These are phyloP conservation scores for Glaucopsyche alexis DNA, from an alignment of 2,888 invertebrate species.

Conservation along the genomic window DNA sequence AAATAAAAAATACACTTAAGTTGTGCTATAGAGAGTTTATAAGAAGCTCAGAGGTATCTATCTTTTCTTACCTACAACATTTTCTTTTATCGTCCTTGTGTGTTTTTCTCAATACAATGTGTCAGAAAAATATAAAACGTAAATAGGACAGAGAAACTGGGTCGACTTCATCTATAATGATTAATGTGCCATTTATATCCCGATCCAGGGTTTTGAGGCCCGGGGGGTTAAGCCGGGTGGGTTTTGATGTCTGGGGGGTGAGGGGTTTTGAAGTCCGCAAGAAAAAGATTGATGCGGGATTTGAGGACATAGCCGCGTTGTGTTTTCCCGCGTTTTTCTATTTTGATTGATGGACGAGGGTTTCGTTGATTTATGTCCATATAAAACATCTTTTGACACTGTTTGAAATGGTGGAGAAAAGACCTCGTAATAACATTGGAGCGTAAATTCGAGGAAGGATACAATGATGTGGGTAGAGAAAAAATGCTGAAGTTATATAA, in stretches of 20 bases:
- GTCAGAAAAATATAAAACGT: constrained; percentile 44
- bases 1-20: too few relatives aligned
- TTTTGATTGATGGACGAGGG: constrained; percentile 44
- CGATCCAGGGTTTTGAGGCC: constrained; percentile 47
- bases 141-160: constrained; percentile 56
- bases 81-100: neutral
- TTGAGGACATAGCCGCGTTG: constrained; percentile 52
- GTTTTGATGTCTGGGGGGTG: neutral
- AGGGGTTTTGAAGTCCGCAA: constrained; percentile 25
- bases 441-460: too few relatives aligned
- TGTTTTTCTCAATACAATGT: constrained; percentile 33
- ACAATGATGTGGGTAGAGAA: neutral
- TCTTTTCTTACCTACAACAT: neutral
- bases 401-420: neutral
- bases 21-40: too few relatives aligned
- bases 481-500: too few relatives aligned
- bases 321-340: constrained; percentile 31
- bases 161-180: constrained; percentile 63
- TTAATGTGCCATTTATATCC: constrained; percentile 69
- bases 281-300: constrained; percentile 71
- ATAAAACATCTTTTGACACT: constrained; percentile 11
- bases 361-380: neutral
- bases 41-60: too few relatives aligned
- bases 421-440: neutral
- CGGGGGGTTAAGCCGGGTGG: constrained; percentile 36